These are phyloP conservation scores for Theocolax elegans DNA, from an alignment of 1,140 invertebrate species.

Conservation along the genomic window DNA sequence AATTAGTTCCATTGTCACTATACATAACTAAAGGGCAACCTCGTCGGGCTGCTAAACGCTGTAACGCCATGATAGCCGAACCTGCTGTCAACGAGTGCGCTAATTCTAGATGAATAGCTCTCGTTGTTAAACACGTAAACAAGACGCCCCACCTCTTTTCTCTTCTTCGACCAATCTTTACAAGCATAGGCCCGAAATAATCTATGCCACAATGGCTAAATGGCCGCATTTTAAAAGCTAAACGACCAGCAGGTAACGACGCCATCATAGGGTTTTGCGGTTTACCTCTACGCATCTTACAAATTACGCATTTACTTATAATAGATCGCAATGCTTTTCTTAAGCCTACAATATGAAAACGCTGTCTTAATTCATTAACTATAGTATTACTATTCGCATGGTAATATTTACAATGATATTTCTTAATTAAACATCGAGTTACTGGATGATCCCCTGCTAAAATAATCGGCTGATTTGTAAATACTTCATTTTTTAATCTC, in stretches of 20 bases:
- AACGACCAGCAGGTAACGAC: no score
- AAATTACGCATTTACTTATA: background rate
- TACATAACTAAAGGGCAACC: background rate
- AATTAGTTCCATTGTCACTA: slow-evolving; percentile 1
- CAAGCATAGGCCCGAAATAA: background rate
- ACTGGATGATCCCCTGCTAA: no score
- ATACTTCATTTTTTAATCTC: no score
- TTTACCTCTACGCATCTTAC: background rate
- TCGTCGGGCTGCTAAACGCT: no score
- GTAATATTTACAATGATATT: background rate
- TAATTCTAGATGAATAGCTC: background rate
- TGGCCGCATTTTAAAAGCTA: background rate
- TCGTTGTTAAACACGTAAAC: background rate
- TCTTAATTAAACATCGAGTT: background rate
- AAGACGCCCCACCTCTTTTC: background rate
- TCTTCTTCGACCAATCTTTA: background rate
- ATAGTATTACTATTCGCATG: no score
- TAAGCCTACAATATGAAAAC: no score
- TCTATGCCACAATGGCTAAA: background rate
- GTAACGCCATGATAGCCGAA: no score
- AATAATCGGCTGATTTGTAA: background rate
- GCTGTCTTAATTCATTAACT: background rate
- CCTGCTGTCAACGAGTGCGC: background rate
- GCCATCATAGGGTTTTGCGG: no score
- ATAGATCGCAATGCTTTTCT: background rate